Base-by-base conservation (phyloP, 2,888 invertebrate genomes). In the Eupelmus urozonus region DNA sequence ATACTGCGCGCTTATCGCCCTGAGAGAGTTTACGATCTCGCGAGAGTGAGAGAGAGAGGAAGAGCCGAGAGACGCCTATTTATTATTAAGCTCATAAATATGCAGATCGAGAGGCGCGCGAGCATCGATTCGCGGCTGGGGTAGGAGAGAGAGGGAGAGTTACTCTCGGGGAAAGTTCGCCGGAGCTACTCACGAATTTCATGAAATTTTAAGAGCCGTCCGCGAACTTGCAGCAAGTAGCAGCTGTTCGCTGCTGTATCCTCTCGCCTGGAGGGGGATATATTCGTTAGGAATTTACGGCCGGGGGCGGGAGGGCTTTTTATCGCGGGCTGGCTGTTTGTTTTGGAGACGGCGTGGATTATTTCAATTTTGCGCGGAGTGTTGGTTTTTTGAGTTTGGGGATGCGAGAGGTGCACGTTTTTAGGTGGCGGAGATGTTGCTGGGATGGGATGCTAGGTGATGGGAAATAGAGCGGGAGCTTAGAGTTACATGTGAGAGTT, bases 21-120 rank as follows among this genome's bases (percentile, higher is more conserved):
- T 67, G 18, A 18, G 16, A 13, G 42, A 62, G 45, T 69, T 63
- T 76, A 66, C 51, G 20, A 42, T 59, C 29, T 16, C 45, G 42
- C 23, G 11, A 34, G 51, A 9, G n/a, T 18, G 53, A 18, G 42
- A 34, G 3, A 34, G 34, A 34, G 3, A 34, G 3, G 3, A 5
- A 34, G 18, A 69, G 51, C 73, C 74, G 34, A 42, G 45, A 45
- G 34, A 67, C 66, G 63, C 77, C 79, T 82, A 83, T 83, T 82
- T 82, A 83, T 83, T 84, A 84, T 83, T 82, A 80, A 84, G 80
- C 82, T 82, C 80, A 82, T 83, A 83, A 83, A 83, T 84, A 83
- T 83, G 83, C 79, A 83, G 76, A 81, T 81, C n/a, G n/a, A n/a
- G n/a, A n/a, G n/a, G n/a, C n/a, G n/a, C n/a, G 55, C 75, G 78